Base-by-base conservation (phyloP, 2,113 vertebrate genomes). In the Synchiropus splendidus region DNA sequence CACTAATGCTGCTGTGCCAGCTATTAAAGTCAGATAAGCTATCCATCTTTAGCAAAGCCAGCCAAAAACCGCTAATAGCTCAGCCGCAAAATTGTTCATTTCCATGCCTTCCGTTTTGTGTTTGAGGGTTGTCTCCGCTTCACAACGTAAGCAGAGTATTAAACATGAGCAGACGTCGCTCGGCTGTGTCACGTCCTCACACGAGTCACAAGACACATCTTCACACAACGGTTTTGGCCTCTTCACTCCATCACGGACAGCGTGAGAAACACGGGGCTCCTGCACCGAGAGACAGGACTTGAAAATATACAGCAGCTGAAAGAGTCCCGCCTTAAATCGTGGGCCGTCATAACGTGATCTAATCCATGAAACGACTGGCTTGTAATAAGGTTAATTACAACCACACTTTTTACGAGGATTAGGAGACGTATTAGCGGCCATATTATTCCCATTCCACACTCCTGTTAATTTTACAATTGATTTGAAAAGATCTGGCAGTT, bases 11-110 rank as follows among this genome's bases (percentile, higher is more conserved):
- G 77, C 77, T 75, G 67, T 71, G 75, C 72, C 77, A 78, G 77
- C 79, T 76, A 79, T 80, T 77, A 81, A 76, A 75, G 77, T 74
- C 78, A 76, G 74, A 79, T 83, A 84, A 80, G 79, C 71, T 66
- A 80, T 82, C 73, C 65, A 74, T 81, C 78, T 81, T 79, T 70
- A 82, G 64, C 71, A 66, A 62, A 71, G 70, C 70, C 74, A 78
- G 75, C 74, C 78, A 75, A 67, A 77, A 74, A 76, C 59, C 65
- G 54, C 75, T 82, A 83, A 79, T 74, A 75, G 71, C 78, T 54
- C 41, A 55, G 74, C 75, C 75, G 68, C 66, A 76, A 74, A 77
- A 80, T 72, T 63, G 68, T 58, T 59, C 51, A 75, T 83, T 81
- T 75, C 70, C 73, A 63, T 61, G 65, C 60, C 67, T 75, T 68